These are phyloP conservation scores for Zaprionus ornatus DNA, from an alignment of 1,140 invertebrate species.

Conservation along the genomic window DNA sequence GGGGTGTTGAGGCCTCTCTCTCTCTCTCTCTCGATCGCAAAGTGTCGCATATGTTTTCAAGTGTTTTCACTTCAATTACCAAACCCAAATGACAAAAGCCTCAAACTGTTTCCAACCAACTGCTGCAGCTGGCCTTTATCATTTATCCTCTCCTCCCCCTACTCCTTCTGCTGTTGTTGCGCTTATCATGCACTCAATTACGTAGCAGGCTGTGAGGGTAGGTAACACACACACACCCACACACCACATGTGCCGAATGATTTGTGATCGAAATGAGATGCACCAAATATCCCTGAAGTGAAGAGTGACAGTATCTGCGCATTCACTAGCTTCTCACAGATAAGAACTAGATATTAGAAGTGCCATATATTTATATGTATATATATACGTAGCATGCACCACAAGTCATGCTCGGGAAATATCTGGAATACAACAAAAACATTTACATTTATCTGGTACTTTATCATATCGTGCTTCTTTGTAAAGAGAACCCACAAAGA, in stretches of 20 bases:
- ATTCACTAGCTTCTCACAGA: not conserved
- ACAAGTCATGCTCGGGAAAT: not conserved
- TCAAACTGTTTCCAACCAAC: slow-evolving; percentile 15
- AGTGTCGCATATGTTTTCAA: slow-evolving; percentile 80
- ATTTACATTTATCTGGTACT: not conserved
- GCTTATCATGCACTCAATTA: slow-evolving; percentile 51
- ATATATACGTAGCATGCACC: not conserved
- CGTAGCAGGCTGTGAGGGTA: slow-evolving; percentile 32
- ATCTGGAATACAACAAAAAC: not conserved
- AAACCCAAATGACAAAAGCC: slow-evolving; percentile 26
- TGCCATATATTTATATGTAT: not conserved
- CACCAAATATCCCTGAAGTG: not conserved
- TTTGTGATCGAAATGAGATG: slow-evolving; percentile 28
- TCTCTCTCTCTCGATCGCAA: slow-evolving; percentile 38
- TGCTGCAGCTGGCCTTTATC: slow-evolving; percentile 31
- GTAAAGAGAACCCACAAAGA: not conserved
- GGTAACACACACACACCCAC: slow-evolving; percentile 18
- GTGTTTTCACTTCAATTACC: slow-evolving; percentile 72
- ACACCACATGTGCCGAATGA: slow-evolving; percentile 20
- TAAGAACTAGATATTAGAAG: not conserved
- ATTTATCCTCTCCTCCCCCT: not conserved
- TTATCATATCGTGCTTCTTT: not conserved
- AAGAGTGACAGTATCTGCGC: not conserved
- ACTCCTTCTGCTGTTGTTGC: slow-evolving; percentile 24
- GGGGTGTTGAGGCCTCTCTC: slow-evolving; percentile 45